phyloP scores from a whole-genome alignment of 2,113 vertebrate genomes.

The Isichthys henryi region DNA sequence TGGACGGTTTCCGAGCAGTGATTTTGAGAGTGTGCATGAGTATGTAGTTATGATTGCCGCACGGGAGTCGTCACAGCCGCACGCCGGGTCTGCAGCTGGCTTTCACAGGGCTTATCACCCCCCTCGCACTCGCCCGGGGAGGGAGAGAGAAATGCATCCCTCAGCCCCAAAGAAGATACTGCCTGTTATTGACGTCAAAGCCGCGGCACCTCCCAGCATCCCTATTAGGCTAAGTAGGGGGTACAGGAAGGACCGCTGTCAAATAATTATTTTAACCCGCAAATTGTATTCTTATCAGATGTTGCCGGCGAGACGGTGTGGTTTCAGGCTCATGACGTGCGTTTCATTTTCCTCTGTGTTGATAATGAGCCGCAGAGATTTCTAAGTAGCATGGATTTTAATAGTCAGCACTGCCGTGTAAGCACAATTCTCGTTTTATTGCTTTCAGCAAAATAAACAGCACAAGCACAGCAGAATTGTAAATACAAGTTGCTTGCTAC shows the following conservation, averaged over 20 bases:
- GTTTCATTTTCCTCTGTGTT: background rate
- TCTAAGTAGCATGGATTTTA: background rate
- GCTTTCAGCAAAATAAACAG: background rate
- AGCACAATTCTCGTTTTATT: background rate
- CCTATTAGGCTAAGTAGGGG: conserved; percentile 16
- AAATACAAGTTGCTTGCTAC: background rate
- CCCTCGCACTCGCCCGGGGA: conserved; percentile 22
- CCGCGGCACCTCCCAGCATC: conserved; percentile 16
- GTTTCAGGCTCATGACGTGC: background rate
- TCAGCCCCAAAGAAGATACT: conserved; percentile 26
- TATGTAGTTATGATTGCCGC: conserved; percentile 28
- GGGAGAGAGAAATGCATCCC: conserved; percentile 23
- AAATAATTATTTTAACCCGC: conserved; percentile 7
- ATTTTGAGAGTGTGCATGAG: conserved; percentile 34
- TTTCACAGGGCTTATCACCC: conserved; percentile 9
- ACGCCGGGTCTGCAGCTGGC: conserved; percentile 35
- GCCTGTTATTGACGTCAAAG: conserved; percentile 33
- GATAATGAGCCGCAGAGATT: background rate
- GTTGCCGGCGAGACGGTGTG: background rate
- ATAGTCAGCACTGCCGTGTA: background rate
- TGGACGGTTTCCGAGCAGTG: conserved; percentile 17
- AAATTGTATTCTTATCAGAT: background rate
- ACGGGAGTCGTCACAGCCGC: conserved; percentile 34
- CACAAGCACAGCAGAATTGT: background rate
- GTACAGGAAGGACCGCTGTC: background rate